phyloP scores from a whole-genome alignment of 1,140 invertebrate genomes.

The Heliconius himera region DNA sequence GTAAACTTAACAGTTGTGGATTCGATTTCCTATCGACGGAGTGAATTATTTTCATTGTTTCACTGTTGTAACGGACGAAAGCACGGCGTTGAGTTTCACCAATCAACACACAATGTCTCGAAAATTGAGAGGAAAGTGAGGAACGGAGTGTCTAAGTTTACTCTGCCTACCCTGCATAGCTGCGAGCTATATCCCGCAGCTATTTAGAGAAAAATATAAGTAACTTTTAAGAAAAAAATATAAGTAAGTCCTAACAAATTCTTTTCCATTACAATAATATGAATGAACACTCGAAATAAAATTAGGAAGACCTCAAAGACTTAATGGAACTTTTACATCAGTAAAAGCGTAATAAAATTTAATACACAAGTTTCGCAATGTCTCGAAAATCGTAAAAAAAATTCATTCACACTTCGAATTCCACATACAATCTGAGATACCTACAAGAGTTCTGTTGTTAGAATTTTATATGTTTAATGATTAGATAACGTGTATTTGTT shows the following conservation, averaged over 20 bases:
- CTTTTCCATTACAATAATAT: background rate
- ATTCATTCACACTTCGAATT: slow-evolving; percentile 31
- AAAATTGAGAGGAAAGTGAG: no score
- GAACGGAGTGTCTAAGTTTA: no score
- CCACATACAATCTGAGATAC: background rate
- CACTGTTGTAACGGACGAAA: no score
- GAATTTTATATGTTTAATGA: background rate
- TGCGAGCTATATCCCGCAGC: no score
- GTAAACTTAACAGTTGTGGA: no score
- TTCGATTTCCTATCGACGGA: no score
- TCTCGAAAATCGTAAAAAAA: slow-evolving; percentile 18
- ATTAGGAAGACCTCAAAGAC: slow-evolving; percentile 7
- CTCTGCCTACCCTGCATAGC: no score
- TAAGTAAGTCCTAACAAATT: background rate
- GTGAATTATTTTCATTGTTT: no score
- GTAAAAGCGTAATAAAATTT: slow-evolving; percentile 27
- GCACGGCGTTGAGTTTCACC: no score
- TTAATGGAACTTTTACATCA: slow-evolving; percentile 23
- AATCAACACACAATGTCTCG: no score
- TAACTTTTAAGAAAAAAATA: background rate
- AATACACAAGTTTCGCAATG: slow-evolving; percentile 26
- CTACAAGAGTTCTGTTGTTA: background rate
- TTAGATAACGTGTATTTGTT: background rate
- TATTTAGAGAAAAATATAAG: background rate
- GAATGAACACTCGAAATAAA: background rate